Conservation (phyloP, 2,113 vertebrate species). For the Microcebus griseorufus region DNA sequence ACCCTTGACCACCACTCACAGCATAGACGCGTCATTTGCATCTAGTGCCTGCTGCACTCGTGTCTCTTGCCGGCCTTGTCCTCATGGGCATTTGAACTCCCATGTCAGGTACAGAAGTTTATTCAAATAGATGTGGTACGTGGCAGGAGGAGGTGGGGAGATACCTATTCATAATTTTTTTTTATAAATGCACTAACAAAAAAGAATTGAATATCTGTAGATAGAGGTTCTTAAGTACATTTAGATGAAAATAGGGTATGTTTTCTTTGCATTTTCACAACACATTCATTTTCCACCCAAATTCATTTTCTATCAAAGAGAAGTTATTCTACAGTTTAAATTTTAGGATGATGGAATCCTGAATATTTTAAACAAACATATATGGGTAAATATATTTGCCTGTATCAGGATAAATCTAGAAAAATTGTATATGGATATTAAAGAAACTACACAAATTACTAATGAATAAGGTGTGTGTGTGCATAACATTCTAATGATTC, state of each 20-base stretch:
- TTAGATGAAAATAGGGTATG: not conserved
- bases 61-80: not conserved
- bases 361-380: conserved; percentile 20
- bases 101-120: not conserved
- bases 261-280: not conserved
- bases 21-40: not conserved
- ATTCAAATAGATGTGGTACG: not conserved
- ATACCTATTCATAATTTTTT: not conserved
- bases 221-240: not conserved
- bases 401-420: not conserved
- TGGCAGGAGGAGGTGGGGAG: not conserved
- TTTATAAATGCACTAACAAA: not conserved
- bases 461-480: not conserved
- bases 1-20: not conserved
- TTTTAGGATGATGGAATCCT: not conserved
- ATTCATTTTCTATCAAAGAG: not conserved
- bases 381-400: not conserved
- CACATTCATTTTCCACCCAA: not conserved
- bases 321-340: not conserved
- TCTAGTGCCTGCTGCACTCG: not conserved
- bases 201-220: not conserved
- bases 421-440: not conserved
- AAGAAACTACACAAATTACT: not conserved
- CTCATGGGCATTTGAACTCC: not conserved
- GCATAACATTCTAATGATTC: not conserved